Conservation (phyloP, 2,888 invertebrate genomes). For the Hanleya hanleyi region DNA sequence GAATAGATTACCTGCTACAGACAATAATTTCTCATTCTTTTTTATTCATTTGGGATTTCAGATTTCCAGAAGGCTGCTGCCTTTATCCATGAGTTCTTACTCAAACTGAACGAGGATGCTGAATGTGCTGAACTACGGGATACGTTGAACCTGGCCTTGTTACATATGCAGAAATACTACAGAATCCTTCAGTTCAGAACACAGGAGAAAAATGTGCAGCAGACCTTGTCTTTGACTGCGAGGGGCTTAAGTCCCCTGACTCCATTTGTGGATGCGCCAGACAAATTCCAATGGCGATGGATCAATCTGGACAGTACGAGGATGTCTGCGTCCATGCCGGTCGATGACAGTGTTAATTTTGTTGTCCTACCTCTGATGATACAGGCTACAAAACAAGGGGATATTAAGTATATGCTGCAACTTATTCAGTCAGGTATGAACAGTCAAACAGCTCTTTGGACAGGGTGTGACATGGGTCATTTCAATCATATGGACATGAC, state of each 20-base stretch:
- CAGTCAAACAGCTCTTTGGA: too few species aligned
- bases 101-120: constrained; percentile 69
- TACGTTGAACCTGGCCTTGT: constrained; percentile 68
- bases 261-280: constrained; percentile 70
- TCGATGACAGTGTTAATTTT: constrained; percentile 56
- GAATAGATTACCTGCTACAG: too few species aligned
- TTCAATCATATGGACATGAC: too few species aligned
- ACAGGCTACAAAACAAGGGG: constrained; percentile 63
- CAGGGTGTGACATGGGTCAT: too few species aligned
- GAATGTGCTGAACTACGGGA: constrained; percentile 72
- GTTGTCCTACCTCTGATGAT: constrained; percentile 60
- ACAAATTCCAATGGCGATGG: constrained; percentile 71
- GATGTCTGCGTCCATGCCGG: constrained; percentile 47
- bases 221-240: constrained; percentile 60
- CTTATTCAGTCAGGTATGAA: constrained; percentile 61
- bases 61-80: constrained; percentile 73
- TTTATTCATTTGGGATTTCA: constrained; percentile 38
- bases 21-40: too few species aligned
- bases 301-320: constrained; percentile 64
- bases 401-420: constrained; percentile 57
- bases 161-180: constrained; percentile 73
- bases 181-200: constrained; percentile 48
- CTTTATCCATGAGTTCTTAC: constrained; percentile 70
- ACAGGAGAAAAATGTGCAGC: constrained; percentile 57
- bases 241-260: constrained; percentile 72